phyloP scores from a whole-genome alignment of 2,888 invertebrate genomes.

The Aporophyla lueneburgensis region DNA sequence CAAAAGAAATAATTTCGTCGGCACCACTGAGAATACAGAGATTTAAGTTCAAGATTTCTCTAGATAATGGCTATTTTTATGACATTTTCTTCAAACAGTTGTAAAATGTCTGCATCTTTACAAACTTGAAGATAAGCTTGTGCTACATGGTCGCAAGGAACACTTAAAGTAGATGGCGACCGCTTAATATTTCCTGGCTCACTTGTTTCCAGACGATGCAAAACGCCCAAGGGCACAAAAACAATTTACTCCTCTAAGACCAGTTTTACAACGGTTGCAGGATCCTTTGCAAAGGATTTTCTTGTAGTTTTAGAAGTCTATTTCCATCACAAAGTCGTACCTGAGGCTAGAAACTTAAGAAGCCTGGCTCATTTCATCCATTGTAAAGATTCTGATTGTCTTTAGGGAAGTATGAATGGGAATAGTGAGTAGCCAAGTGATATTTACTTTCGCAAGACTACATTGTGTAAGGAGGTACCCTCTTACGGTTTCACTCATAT shows the following conservation, averaged over 20 bases:
- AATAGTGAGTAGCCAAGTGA: slow-evolving; percentile 32
- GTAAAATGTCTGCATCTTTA: slow-evolving; percentile 32
- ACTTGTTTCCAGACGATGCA: slow-evolving; percentile 72
- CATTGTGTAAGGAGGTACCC: background rate
- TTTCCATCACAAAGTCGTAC: slow-evolving; percentile 85
- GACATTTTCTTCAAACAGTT: slow-evolving; percentile 42
- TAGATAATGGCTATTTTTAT: slow-evolving; percentile 54
- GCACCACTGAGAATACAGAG: slow-evolving; percentile 57
- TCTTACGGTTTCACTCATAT: background rate
- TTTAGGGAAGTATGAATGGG: slow-evolving; percentile 50
- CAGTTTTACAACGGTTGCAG: slow-evolving; percentile 76
- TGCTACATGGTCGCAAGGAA: slow-evolving; percentile 52
- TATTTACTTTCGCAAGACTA: slow-evolving; percentile 12
- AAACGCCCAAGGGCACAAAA: slow-evolving; percentile 86
- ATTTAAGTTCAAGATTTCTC: slow-evolving; percentile 58
- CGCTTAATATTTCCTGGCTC: slow-evolving; percentile 71
- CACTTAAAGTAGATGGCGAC: slow-evolving; percentile 62
- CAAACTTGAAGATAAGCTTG: slow-evolving; percentile 27
- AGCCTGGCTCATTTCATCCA: slow-evolving; percentile 67
- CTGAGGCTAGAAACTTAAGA: slow-evolving; percentile 76
- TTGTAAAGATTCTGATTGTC: slow-evolving; percentile 72
- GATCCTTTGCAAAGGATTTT: slow-evolving; percentile 76
- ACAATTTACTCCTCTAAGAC: slow-evolving; percentile 87
- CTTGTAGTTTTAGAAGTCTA: slow-evolving; percentile 80
- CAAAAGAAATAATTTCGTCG: slow-evolving; percentile 62